Percentiles rank a stretch among this genome's conserved stretches.
phyloP scores from a whole-genome alignment of 2,113 vertebrate genomes.

The Cyprinodon tularosa region DNA sequence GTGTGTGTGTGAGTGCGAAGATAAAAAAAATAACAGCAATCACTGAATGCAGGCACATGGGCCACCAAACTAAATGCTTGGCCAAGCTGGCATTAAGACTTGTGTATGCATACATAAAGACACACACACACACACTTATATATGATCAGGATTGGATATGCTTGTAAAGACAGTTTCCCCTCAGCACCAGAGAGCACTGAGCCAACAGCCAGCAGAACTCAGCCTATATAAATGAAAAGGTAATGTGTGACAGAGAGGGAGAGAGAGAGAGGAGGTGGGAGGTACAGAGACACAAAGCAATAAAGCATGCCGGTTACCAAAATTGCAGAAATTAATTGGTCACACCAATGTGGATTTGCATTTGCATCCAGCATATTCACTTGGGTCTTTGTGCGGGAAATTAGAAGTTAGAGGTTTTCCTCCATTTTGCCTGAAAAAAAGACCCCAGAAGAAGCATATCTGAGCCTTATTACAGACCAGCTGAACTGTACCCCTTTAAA shows the following conservation, averaged over 20 bases:
- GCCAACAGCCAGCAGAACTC: conserved; percentile 56
- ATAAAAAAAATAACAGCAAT: conserved; percentile 67
- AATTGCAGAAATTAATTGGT: conserved; percentile 75
- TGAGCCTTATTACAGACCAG: not conserved
- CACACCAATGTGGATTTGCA: conserved; percentile 57
- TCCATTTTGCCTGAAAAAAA: conserved; percentile 28
- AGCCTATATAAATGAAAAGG: conserved; percentile 63
- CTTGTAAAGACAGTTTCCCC: conserved; percentile 72
- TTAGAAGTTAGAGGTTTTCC: conserved; percentile 24
- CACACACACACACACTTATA: conserved; percentile 24
- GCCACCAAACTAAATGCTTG: conserved; percentile 68
- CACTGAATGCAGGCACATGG: conserved; percentile 63
- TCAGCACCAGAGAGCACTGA: conserved; percentile 71
- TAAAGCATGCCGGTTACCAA: conserved; percentile 72
- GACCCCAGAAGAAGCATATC: conserved; percentile 17
- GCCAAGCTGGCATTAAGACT: conserved; percentile 54
- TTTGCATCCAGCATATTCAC: conserved; percentile 60
- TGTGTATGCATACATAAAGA: conserved; percentile 14
- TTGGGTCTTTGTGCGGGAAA: conserved; percentile 33
- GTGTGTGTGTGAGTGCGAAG: conserved; percentile 41
- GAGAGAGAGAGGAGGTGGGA: conserved; percentile 26
- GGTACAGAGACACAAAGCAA: conserved; percentile 54
- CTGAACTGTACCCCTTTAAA: not conserved
- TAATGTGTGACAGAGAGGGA: conserved; percentile 26
- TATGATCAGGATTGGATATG: conserved; percentile 70